Percentiles rank a stretch among this genome's conserved stretches.
Conservation (phyloP, 1,140 invertebrate species). For the Panagrolaimus sp. region DNA sequence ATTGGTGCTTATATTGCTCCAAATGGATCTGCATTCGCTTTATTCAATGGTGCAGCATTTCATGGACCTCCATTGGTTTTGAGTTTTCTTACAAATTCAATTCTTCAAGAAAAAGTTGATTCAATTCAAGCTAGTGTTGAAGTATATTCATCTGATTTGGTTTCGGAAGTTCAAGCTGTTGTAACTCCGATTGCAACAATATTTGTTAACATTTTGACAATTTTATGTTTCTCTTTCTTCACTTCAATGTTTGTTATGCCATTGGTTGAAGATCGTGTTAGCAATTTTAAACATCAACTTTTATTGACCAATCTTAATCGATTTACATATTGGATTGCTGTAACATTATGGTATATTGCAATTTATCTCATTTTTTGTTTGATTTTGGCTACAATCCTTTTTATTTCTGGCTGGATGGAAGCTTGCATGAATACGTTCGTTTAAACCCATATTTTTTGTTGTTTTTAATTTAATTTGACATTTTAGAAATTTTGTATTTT, state of each 20-base stretch:
- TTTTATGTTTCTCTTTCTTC: conserved; percentile 35
- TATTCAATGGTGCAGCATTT: conserved; percentile 40
- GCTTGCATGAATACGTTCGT: conserved; percentile 22
- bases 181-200: not conserved
- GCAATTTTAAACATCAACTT: conserved; percentile 42
- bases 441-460: not conserved
- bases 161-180: not conserved
- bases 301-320: conserved; percentile 39
- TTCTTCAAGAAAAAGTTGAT: conserved; percentile 24
- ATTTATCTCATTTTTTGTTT: conserved; percentile 38
- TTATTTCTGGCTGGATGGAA: conserved; percentile 38
- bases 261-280: conserved; percentile 34
- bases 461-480: conserved; percentile 16
- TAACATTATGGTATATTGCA: conserved; percentile 34
- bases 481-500: conserved; percentile 31
- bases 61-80: conserved; percentile 38
- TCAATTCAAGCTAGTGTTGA: conserved; percentile 8
- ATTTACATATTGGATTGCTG: conserved; percentile 40
- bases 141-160: conserved; percentile 1
- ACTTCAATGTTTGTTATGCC: conserved; percentile 40
- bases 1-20: conserved; percentile 30
- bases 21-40: conserved; percentile 25
- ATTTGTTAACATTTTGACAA: conserved; percentile 22
- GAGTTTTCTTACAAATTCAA: conserved; percentile 38
- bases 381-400: conserved; percentile 26